Percentiles rank a stretch among this genome's conserved stretches.
Conservation (phyloP, 1,140 invertebrate species). For the Zelostemma sp. region DNA sequence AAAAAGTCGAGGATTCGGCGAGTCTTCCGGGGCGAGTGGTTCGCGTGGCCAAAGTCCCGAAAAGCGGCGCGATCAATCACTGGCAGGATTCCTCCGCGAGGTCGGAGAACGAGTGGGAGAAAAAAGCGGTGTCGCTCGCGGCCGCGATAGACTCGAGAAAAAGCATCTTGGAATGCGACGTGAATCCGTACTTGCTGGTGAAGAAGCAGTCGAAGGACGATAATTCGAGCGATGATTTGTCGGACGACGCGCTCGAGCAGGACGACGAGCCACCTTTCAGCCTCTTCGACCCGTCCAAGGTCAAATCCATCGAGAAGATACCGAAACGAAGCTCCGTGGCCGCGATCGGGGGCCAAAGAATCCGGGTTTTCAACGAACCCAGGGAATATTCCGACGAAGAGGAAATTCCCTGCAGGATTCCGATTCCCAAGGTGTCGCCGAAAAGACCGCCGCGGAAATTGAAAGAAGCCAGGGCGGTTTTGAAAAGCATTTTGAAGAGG, state of each 20-base stretch:
- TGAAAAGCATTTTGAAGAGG: conserved; percentile 72
- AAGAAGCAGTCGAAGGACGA: conserved; percentile 65
- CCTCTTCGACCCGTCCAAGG: conserved; percentile 59
- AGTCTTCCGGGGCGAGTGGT: conserved; percentile 40
- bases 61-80: neutral
- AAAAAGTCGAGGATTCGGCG: conserved; percentile 11
- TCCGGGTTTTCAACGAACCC: conserved; percentile 65
- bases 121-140: conserved; percentile 11
- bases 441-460: conserved; percentile 64
- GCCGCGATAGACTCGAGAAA: conserved; percentile 62
- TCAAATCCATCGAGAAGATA: conserved; percentile 66
- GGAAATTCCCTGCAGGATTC: conserved; percentile 57
- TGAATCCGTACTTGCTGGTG: conserved; percentile 87
- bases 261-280: conserved; percentile 50
- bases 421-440: conserved; percentile 67
- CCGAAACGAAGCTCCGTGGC: conserved; percentile 60
- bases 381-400: conserved; percentile 58
- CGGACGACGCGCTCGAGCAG: conserved; percentile 69
- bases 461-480: conserved; percentile 57
- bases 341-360: conserved; percentile 68
- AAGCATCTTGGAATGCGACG: conserved; percentile 86
- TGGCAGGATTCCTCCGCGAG: conserved; percentile 30
- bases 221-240: conserved; percentile 69
- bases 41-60: conserved; percentile 21
- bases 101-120: conserved; percentile 37